Percentiles rank a stretch among this genome's conserved stretches.
Conservation (phyloP, 2,888 invertebrate genomes). For the Rhamphomyia laevipes region DNA sequence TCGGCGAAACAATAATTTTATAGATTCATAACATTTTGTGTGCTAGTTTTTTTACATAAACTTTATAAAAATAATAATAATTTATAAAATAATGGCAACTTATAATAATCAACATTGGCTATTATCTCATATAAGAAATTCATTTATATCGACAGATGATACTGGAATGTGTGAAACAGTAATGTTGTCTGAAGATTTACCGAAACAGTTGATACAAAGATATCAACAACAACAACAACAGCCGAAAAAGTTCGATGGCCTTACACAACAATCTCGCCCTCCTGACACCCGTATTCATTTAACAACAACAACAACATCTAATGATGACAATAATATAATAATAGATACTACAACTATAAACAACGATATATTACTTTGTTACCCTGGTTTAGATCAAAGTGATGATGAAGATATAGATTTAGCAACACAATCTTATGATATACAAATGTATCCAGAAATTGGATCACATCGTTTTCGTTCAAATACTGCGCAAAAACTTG, state of each 20-base stretch:
- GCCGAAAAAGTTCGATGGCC: not conserved
- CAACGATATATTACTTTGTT: constrained; percentile 44
- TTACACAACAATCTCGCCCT: constrained; percentile 12
- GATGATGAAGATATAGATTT: constrained; percentile 62
- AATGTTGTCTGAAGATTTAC: constrained; percentile 74
- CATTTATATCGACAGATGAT: constrained; percentile 91
- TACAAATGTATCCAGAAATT: constrained; percentile 56
- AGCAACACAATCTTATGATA: constrained; percentile 61
- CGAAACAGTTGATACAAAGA: constrained; percentile 45
- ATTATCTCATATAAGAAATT: constrained; percentile 83
- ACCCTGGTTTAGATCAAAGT: constrained; percentile 67
- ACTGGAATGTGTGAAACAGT: constrained; percentile 89
- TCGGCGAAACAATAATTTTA: no score
- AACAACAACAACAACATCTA: not conserved
- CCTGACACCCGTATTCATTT: not conserved
- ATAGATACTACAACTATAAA: not conserved
- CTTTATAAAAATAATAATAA: not conserved
- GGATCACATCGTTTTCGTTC: constrained; percentile 60
- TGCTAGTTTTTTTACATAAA: no score
- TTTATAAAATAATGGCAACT: constrained; percentile 59
- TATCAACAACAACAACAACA: constrained; percentile 19
- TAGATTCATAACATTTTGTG: no score
- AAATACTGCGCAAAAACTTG: constrained; percentile 78
- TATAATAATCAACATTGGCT: constrained; percentile 92
- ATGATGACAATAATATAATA: not conserved